Evolutionary conservation across 1,140 invertebrate genomes (phyloP).

Genomic region (Planococcus citri): DNA sequence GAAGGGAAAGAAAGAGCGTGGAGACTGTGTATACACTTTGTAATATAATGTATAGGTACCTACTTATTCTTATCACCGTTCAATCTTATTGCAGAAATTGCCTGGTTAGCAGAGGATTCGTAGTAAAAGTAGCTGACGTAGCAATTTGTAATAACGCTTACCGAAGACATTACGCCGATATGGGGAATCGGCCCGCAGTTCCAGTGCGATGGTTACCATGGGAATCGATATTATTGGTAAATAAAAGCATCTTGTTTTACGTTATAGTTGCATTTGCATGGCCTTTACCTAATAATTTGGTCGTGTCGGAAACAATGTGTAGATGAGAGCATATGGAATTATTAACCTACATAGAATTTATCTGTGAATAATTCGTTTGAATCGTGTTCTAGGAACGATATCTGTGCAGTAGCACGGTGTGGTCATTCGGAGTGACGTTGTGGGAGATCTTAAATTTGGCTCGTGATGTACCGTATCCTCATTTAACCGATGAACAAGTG

Average conservation of each 20-base stretch:
- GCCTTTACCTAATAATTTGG: too few species aligned
- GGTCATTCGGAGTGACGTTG: constrained; percentile 55
- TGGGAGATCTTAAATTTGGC: constrained; percentile 66
- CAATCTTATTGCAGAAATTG: constrained; percentile 56
- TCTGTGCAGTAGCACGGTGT: constrained; percentile 47
- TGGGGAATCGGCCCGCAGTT: constrained; percentile 43
- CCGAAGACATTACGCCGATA: constrained; percentile 35
- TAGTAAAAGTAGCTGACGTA: constrained; percentile 65
- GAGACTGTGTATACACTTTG: too few species aligned
- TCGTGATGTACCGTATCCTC: constrained; percentile 55
- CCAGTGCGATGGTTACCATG: constrained; percentile 70
- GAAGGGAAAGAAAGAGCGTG: neutral
- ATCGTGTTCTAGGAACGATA: constrained; percentile 52
- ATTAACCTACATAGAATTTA: too few species aligned
- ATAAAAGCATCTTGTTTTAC: constrained; percentile 27
- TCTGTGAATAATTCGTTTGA: too few species aligned
- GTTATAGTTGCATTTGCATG: too few species aligned
- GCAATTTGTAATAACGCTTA: constrained; percentile 36
- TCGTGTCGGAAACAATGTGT: too few species aligned
- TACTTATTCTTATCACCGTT: neutral
- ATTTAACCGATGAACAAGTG: constrained; percentile 57
- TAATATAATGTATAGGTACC: too few species aligned
- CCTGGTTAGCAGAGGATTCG: constrained; percentile 62
- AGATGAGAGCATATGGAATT: too few species aligned
- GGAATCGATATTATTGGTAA: constrained; percentile 70